A percentile compares a stretch with the other conserved stretches of the same genome.
These are phyloP conservation scores for Pterois miles DNA, from an alignment of 2,797 vertebrate genomes.

Conservation along the genomic window DNA sequence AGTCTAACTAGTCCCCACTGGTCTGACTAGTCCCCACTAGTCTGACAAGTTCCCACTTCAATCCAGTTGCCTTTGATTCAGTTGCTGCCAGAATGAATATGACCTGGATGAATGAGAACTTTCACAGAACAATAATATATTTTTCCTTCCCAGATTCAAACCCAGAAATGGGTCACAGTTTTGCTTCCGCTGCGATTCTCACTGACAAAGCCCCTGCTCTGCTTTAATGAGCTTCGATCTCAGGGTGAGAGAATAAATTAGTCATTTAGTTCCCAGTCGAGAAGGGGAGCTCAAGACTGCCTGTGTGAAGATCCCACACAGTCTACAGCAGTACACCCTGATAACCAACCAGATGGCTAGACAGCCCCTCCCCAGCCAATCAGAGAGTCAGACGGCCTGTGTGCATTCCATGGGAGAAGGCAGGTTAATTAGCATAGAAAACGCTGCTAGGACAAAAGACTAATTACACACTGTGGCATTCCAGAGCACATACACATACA, in stretches of 20 bases:
- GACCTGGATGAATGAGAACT: too few species aligned
- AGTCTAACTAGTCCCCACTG: too few species aligned
- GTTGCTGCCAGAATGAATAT: too few species aligned
- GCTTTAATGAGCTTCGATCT: conserved; percentile 46
- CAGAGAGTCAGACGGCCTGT: conserved; percentile 21
- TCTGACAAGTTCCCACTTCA: too few species aligned
- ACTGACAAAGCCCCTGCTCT: conserved; percentile 21
- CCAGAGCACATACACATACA: conserved; percentile 19
- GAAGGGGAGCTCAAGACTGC: conserved; percentile 6
- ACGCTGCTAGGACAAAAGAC: conserved; percentile 62
- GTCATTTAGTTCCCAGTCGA: conserved; percentile 40
- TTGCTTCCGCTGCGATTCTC: background rate
- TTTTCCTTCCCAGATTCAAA: conserved; percentile 5
- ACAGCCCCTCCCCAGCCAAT: conserved; percentile 25
- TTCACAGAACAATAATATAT: background rate
- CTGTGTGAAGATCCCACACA: background rate
- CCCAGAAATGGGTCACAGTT: conserved; percentile 45
- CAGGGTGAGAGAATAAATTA: conserved; percentile 47
- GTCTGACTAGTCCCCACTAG: too few species aligned
- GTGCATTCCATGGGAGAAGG: conserved; percentile 54
- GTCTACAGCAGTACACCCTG: background rate
- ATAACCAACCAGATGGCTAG: conserved; percentile 37
- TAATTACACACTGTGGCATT: conserved; percentile 68
- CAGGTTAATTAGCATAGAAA: conserved; percentile 67
- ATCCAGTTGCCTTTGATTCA: too few species aligned